Evolutionary conservation across 2,888 invertebrate species (phyloP), one percentile per base, ranked within the genome.

Genomic region (Corbicula japonica): DNA sequence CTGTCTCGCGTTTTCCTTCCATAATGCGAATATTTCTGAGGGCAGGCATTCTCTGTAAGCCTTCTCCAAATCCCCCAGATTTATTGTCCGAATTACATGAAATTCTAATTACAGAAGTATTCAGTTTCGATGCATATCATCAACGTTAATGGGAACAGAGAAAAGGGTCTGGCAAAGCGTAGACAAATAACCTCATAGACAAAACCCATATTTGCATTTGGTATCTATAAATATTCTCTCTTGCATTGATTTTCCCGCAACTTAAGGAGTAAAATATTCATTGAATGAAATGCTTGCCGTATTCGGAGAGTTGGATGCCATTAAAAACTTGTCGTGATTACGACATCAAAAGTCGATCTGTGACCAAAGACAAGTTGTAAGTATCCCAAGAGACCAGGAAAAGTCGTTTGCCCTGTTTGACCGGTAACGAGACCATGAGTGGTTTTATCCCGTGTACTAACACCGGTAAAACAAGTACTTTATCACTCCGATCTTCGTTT

Each of bases 11-110:
- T 58, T 30, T 30, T 35, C 21, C 61, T 38, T 34, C 52, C 54
- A 41, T 54, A 66, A 66, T 66, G 66, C 54, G 54, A 66, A 66
- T 66, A 52, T 41, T 32, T 30, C 52, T 50, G 28, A 2, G n/a
- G 1, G 5, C 1, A n/a, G 6, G 41, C 26, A 35, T 66, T 41
- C 30, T 38, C 54, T 48, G 10, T 66, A 76, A 78, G 70, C 69
- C 66, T 60, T 32, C 12, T 48, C 41, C 70, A 78, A 82, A 82
- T 78, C 78, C 78, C 32, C 15, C 48, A 56, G 78, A 82, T 78
- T 82, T 82, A 78, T 75, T 72, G 60, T 70, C 52, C 52, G 69
- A 71, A 72, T 78, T 75, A 78, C 81, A 82, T 72, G 81, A 78
- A 82, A 72, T 76, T 75, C 77, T 82, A 82, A 82, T 78, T 78